Evolutionary conservation across 2,888 invertebrate genomes (phyloP), one percentile per base, ranked within the genome.

Genomic region (Pollenia amentaria): DNA sequence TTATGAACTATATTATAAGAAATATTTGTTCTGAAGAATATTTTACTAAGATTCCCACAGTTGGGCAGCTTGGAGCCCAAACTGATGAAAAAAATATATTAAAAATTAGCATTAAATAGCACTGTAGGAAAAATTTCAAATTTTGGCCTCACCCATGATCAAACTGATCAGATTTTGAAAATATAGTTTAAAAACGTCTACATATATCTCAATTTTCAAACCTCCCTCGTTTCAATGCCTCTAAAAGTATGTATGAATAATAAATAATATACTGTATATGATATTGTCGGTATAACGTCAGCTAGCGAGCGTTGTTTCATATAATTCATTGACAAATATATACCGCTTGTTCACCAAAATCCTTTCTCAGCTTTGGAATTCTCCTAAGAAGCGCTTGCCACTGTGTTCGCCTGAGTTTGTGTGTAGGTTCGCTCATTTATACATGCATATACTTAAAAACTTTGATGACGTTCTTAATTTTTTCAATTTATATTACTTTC

Each of bases 291-390:
- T 69, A 38, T 48, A 82, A 75, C 65, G 82, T 75, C 80, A 80
- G 55, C 18, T 44, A 65, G 46, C 29, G 14, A 42, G 44, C 46
- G 12, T 48, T 65, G 48, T n/a, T 29, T 29, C 29, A 72, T 42
- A 70, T 16, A 76, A 57, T 87, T 86, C 75, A 86, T 79, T 83
- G 79, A 86, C 70, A 86, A 79, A 75, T 82, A 73, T 51, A 73
- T 53, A 57, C 12, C 38, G 62, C 38, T 67, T 65, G n/a, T 48
- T 16, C 16, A 42, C 14, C 11, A 55, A 80, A 70, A 51, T 16
- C 11, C 29, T 0, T 55, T 65, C 42, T 21, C 11, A 21, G n/a
- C n/a, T 42, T 14, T 21, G n/a, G 12, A 3, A 9, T 42, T 38
- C 14, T 21, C 0, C 40, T 29, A 29, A 29, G 10, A 7, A 14